Evolutionary conservation across 2,113 vertebrate species (phyloP), one percentile per base, ranked within the genome.

Genomic region (Fregata magnificens): DNA sequence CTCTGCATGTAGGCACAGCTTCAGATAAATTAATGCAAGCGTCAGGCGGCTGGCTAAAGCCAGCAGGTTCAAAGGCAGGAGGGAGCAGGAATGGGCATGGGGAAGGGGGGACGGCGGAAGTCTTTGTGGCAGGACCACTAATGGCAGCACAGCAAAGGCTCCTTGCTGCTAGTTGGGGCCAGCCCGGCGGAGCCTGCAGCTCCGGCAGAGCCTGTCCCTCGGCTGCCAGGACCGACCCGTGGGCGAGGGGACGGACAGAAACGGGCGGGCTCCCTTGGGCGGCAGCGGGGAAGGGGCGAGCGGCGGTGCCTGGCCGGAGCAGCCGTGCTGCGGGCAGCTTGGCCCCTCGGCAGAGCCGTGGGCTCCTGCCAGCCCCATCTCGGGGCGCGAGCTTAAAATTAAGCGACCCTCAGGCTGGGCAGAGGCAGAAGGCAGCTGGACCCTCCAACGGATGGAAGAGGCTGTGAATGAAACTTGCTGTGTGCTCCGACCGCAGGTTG

Each of bases 331-430:
- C 1, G 2, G 22, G 50, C 25, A 62, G 12, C 18, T 26, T 29
- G 11, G 31, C 10, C 49, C 40, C 19, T 66, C 8, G 3, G 22
- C 58, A 65, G 32, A 56, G 38, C n/a, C 4, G 3, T n/a, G n/a
- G 40, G 28, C 3, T 82, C 22, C 62, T 20, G 45, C 45, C 86
- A 67, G 50, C 22, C 52, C 31, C 47, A 14, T 10, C 18, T 6
- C 4, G 0, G 32, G 29, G 28, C 5, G 12, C 0, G 0, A 28
- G 16, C 50, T 59, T 34, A 34, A 72, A 50, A 50, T 4, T 18
- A 10, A 36, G 42, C 0, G 3, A 16, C 17, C 20, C 52, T 40
- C 4, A 5, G 85, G 26, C 16, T 70, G 73, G 81, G 84, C 61
- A 63, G 70, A 1, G 49, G 73, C 72, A 73, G 82, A 28, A 61